phyloP scores from a whole-genome alignment of 2,113 vertebrate species.

The Poicephalus gulielmi region DNA sequence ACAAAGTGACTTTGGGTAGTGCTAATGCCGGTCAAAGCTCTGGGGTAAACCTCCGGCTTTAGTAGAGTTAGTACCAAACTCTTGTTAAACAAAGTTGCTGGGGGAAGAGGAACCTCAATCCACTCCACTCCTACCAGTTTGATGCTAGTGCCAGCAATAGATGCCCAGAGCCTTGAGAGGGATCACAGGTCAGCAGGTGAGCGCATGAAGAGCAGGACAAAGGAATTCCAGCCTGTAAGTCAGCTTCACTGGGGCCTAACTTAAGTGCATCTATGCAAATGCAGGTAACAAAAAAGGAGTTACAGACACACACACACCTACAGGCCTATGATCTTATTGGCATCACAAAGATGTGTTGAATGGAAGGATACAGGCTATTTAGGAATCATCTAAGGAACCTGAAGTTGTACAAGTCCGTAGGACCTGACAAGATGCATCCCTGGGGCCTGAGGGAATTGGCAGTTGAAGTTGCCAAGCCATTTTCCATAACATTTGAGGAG shows the following conservation, averaged over 20 bases:
- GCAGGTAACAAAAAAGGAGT: background rate
- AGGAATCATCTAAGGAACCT: background rate
- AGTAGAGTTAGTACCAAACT: background rate
- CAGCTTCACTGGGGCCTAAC: background rate
- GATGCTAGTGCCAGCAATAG: background rate
- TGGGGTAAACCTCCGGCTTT: background rate
- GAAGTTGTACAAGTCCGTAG: background rate
- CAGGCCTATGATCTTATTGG: background rate
- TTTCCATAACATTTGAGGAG: background rate
- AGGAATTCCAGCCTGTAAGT: background rate
- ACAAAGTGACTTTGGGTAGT: background rate
- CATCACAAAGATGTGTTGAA: background rate
- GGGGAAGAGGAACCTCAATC: background rate
- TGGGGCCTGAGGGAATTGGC: background rate
- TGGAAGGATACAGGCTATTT: background rate
- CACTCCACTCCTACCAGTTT: background rate
- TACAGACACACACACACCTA: background rate
- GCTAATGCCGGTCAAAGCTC: background rate
- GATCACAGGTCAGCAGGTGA: background rate
- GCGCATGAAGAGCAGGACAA: background rate
- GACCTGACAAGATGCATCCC: background rate
- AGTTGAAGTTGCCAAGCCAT: background rate
- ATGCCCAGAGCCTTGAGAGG: background rate
- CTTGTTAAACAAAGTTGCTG: background rate
- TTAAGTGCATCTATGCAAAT: background rate